These are phyloP conservation scores for Zaprionus tsacasi DNA, from an alignment of 1,140 invertebrate genomes.

Conservation along the genomic window DNA sequence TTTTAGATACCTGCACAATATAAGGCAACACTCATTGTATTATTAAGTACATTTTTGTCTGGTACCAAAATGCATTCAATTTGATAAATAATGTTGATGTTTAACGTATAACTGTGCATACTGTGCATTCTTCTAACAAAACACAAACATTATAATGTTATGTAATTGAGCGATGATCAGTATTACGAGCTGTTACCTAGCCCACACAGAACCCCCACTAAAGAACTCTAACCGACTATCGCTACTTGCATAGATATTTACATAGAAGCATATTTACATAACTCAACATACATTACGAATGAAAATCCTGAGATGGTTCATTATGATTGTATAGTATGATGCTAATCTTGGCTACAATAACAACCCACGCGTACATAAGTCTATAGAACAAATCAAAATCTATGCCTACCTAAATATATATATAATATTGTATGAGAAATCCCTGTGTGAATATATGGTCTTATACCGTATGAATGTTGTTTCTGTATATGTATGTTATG, in stretches of 20 bases:
- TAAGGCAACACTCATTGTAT: conserved; percentile 54
- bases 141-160: conserved; percentile 6
- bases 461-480: conserved; percentile 58
- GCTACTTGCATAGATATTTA: conserved; percentile 44
- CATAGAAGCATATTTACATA: conserved; percentile 41
- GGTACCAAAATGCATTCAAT: conserved; percentile 74
- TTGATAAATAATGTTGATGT: conserved; percentile 68
- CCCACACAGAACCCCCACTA: conserved; percentile 45
- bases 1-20: conserved; percentile 41
- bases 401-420: conserved; percentile 39
- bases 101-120: conserved; percentile 41
- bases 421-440: not conserved
- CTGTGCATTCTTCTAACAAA: conserved; percentile 8
- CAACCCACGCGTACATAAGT: conserved; percentile 45
- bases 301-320: conserved; percentile 19
- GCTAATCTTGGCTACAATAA: conserved; percentile 30
- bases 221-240: conserved; percentile 35
- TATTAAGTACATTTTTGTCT: conserved; percentile 66
- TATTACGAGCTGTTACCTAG: conserved; percentile 47
- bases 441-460: conserved; percentile 24
- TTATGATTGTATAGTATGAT: conserved; percentile 1
- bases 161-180: conserved; percentile 11
- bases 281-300: conserved; percentile 11
- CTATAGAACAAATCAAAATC: conserved; percentile 29
- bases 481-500: conserved; percentile 65